Evolutionary conservation across 2,797 vertebrate species (phyloP), one percentile per base, ranked within the genome.

Genomic region (Bradypodion ventrale): DNA sequence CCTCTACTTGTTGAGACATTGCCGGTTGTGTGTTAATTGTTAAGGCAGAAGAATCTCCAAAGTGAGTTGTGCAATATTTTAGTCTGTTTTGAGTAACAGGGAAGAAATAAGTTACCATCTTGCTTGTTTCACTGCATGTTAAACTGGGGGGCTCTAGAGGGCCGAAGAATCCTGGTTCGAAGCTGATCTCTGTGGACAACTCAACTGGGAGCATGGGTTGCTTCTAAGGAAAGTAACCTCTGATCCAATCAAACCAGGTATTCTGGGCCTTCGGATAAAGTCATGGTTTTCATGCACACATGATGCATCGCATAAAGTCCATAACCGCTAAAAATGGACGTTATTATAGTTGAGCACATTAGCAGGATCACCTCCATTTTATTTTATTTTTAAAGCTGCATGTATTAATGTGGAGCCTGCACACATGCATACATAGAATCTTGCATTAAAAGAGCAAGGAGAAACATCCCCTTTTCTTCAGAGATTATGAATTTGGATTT

Each of bases 21-120:
- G 13, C 68, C 73, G 85, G 74, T 72, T 76, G 23, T 35, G 83
- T 75, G 84, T 1, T 88, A 84, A 37, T 79, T 85, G 86, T 35
- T 40, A 85, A 65, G 56, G 74, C n/a, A 69, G 89, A 84, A 80
- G 1, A 1, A 9, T 7, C 79, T 23, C 2, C 42, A 63, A 46
- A 46, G 37, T 37, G 37, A 40, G 44, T 37, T 29, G 1, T 32
- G 60, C 3, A 44, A 46, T 23, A 69, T 68, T 46, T 83, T 68
- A 2, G 2, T 0, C 9, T 82, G 21, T 63, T 35, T 37, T 35
- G n/a, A 10, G 27, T 5, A 29, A 40, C 10, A 19, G 13, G 29
- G 5, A 42, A 29, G 1, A 2, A 23, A 40, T 29, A 35, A n/a
- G 16, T 56, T 56, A 56, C 56, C 52, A 56, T 21, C 52, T 21